Base-by-base conservation (phyloP, 1,140 invertebrate species). In the Atta texana region DNA sequence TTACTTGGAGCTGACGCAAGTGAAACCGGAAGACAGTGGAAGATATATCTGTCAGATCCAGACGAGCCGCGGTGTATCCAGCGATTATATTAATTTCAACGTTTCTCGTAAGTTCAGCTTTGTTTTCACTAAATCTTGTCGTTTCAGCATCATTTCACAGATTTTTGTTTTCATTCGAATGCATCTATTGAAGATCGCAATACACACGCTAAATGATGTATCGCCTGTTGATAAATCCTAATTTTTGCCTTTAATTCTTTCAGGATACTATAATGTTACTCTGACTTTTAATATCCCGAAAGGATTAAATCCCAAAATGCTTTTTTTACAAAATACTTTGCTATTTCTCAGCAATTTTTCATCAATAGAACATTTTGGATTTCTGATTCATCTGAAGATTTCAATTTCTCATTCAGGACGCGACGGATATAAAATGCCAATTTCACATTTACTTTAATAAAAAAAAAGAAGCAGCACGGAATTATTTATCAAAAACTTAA, bases 1-100 rank as follows among this genome's bases (percentile, higher is more conserved):
- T 87, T 94, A 92, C 18, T 76, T 96, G 7, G 94, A 94, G 71
- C 51, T 96, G 18, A 80, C 81, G 0, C 93, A 96, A 69, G 95
- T 97, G 1, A 95, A 95, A 87, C 93, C 94, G 24, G 95, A 96
- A 59, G 97, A 98, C 92, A 95, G 95, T 86, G 97, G 97, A 74
- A 95, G 95, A 88, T 98, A 98, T 92, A 96, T 97, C 77, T 98
- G 97, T 93, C 95, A 96, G 87, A 95, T 96, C 24, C 93, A 95
- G 61, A 95, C 95, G 53, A 68, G 76, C 18, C 93, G 95, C 34
- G 95, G 96, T 68, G 94, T 95, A 55, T 92, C 94, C 74, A 95
- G 95, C 66, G 97, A 97, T 93, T 97, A 96, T 94, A 96, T 97
- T 93, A 96, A 97, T 91, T 95, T 97, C 39, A 95, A 95, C 88